A percentile compares a stretch with the other conserved stretches of the same genome.
Conservation (phyloP, 2,888 invertebrate species). For the Plebejus argus region DNA sequence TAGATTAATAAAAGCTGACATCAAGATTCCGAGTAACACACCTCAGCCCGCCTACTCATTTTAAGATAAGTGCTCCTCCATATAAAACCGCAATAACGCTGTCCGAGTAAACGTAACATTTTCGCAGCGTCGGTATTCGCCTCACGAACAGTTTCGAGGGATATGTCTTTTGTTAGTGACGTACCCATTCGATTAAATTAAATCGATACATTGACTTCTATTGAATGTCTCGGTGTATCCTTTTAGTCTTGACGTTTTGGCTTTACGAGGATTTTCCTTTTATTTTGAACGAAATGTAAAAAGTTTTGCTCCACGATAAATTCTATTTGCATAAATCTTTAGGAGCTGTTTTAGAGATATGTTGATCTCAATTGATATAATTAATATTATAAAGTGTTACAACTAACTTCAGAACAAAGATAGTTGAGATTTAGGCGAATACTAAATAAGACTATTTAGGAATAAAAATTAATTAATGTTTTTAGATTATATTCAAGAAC, state of each 20-base stretch:
- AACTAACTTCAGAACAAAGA: no score
- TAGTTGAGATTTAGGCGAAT: no score
- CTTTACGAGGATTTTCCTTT: constrained; percentile 39
- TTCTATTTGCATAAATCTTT: constrained; percentile 51
- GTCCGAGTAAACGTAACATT: constrained; percentile 58
- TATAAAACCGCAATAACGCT: constrained; percentile 66
- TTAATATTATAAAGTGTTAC: no score
- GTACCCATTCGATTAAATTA: constrained; percentile 32
- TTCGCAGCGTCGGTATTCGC: constrained; percentile 69
- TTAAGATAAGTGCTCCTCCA: constrained; percentile 60
- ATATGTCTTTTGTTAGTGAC: constrained; percentile 36
- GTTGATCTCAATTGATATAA: background rate
- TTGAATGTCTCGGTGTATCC: constrained; percentile 44
- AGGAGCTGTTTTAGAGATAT: background rate
- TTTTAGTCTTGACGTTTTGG: constrained; percentile 48
- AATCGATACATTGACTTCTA: constrained; percentile 32
- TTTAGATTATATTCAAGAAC: no score
- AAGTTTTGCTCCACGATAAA: background rate
- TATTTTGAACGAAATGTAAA: constrained; percentile 11
- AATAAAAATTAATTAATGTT: no score
- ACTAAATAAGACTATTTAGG: no score
- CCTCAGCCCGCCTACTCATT: constrained; percentile 41
- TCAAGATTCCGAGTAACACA: constrained; percentile 38
- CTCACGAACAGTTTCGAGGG: constrained; percentile 48
- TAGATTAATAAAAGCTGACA: constrained; percentile 37